Evolutionary conservation across 2,113 vertebrate genomes (phyloP), one percentile per base, ranked within the genome.

Genomic region (Nettapus auritus): DNA sequence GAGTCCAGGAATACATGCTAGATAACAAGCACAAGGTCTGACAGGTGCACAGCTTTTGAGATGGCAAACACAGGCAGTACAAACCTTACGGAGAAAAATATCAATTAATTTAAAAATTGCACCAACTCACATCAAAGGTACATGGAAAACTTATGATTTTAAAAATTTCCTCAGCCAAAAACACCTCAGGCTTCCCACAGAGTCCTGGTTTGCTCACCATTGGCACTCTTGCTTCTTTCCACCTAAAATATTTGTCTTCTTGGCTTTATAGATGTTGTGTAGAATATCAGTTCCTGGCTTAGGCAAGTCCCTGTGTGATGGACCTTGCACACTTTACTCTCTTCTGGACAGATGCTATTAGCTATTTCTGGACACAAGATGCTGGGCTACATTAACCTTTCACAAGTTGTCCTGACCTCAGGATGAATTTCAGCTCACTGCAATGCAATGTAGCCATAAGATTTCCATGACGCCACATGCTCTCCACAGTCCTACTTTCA

Each of bases 21-120:
- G 48, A 78, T 75, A 88, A 71, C 25, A 92, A 68, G 48, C 85
- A 94, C 79, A 88, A 93, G 60, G 83, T 90, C 60, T 95, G 77
- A 78, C 86, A 94, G 76, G 92, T 86, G 77, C 66, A 75, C 20
- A 60, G 42, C 29, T 92, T 93, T 66, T 68, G 66, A 86, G 34
- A 81, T 0, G 1, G 76, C 46, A 90, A 88, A 84, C 80, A 74
- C 0, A 77, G 28, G 50, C 60, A 84, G 38, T 75, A n/a, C 16
- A 87, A 89, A 60, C 48, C 33, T 91, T 86, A 68, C 8, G 53
- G 66, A 93, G 26, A 31, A 89, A 92, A 92, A 42, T 42, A 89
- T 29, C 52, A 31, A 64, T 81, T 90, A 70, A 70, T 86, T 89
- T 92, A 89, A 48, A 92, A 92, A 84, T 75, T 75, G 15, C 48